These are phyloP conservation scores for Seira musarum DNA, from an alignment of 2,888 invertebrate species.

Conservation along the genomic window DNA sequence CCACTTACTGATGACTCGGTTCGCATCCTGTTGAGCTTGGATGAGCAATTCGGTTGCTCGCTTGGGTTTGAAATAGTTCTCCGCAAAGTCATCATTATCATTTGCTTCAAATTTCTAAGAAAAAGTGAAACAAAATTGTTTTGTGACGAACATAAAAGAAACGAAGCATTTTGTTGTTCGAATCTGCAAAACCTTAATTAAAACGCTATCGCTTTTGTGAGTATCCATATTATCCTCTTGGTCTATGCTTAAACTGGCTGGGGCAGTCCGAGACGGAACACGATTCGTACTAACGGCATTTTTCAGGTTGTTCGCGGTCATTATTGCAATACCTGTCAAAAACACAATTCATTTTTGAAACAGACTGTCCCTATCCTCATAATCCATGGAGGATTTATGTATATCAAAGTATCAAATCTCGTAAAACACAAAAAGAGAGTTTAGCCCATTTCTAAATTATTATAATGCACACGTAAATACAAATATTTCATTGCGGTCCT, in stretches of 20 bases:
- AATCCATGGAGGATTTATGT: too few relatives aligned
- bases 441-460: too few relatives aligned
- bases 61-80: slow-evolving; percentile 82
- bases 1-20: slow-evolving; percentile 75
- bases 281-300: slow-evolving; percentile 60
- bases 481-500: too few relatives aligned
- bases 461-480: too few relatives aligned
- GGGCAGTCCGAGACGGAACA: slow-evolving; percentile 68
- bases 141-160: not conserved
- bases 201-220: slow-evolving; percentile 62
- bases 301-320: slow-evolving; percentile 40
- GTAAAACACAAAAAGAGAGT: too few relatives aligned
- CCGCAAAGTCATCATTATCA: slow-evolving; percentile 78
- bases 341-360: too few relatives aligned
- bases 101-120: slow-evolving; percentile 75
- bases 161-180: not conserved
- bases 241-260: slow-evolving; percentile 64
- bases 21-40: slow-evolving; percentile 75
- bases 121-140: not conserved
- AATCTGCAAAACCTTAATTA: slow-evolving; percentile 58
- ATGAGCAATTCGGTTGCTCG: slow-evolving; percentile 78
- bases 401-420: too few relatives aligned
- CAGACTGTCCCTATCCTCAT: too few relatives aligned
- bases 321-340: slow-evolving; percentile 39
- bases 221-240: slow-evolving; percentile 59